Base-by-base conservation (phyloP, 2,797 vertebrate genomes). In the Chrysocyon brachyurus region DNA sequence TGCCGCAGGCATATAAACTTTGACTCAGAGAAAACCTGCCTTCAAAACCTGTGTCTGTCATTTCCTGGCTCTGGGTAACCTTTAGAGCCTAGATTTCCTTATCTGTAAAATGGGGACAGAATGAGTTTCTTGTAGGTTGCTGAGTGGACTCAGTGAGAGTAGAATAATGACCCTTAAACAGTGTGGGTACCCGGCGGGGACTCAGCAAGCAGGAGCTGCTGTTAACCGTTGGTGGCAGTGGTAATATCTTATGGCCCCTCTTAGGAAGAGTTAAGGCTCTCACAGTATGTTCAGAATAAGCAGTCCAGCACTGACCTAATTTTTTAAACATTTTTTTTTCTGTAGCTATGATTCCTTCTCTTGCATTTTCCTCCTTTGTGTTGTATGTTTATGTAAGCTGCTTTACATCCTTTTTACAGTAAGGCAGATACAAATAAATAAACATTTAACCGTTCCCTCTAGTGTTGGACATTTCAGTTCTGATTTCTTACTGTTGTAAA, bases 341-440 rank as follows among this genome's bases (percentile, higher is more conserved):
- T 54, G 14, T 63, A 46, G 22, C 28, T 33, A 2, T n/a, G 36
- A 24, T 21, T 90, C 26, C 56, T 79, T 77, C 64, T 87, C 33
- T 79, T 40, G 28, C 14, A 1, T 91, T 63, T 66, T 10, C 56
- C 17, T 28, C 6, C 1, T 87, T 77, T 46, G 79, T 68, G 84
- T 64, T 87, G 94, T 94, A 2, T 93, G 88, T 93, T 93, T 97
- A 66, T 78, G 33, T 94, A 94, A 95, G 91, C 75, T 66, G 19
- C 91, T 87, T 57, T 93, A 75, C 63, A 77, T 94, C 91, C 88
- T 97, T 96, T 89, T 63, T 72, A 81, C 72, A 89, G 91, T 79
- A 66, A 57, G 87, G 84, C 87, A 70, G 84, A 64, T 97, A 57
- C 81, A 82, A 79, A 59, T 91, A 90, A 77, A 61, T 59, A 96